phyloP scores from a whole-genome alignment of 2,797 vertebrate species.

The Silurus lanzhouensis region DNA sequence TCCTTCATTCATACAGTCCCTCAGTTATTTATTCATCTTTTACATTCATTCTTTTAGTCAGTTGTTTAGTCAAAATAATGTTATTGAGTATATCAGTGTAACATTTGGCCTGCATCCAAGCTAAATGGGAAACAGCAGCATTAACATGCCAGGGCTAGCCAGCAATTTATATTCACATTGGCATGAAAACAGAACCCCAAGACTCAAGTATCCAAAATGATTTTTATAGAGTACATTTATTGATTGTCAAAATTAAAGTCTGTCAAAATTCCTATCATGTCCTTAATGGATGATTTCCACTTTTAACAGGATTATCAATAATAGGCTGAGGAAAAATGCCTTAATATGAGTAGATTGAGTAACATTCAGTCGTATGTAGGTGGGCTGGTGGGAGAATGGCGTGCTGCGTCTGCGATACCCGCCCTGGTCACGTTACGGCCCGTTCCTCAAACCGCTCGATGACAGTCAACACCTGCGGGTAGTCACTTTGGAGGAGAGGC shows the following conservation, averaged over 20 bases:
- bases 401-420: conserved; percentile 84
- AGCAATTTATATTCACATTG: background rate
- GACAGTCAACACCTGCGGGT: conserved; percentile 88
- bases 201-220: background rate
- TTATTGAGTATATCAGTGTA: background rate
- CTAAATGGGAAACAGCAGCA: background rate
- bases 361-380: conserved; percentile 66
- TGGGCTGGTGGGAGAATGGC: conserved; percentile 89
- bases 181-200: background rate
- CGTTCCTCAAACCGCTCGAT: conserved; percentile 86
- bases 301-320: background rate
- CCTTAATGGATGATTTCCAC: background rate
- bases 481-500: conserved; percentile 89
- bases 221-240: background rate
- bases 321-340: conserved; percentile 14
- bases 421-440: conserved; percentile 87
- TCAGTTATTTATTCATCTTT: background rate
- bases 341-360: conserved; percentile 30
- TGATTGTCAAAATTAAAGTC: background rate
- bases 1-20: background rate
- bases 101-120: background rate
- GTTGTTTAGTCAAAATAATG: background rate
- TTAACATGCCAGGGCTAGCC: background rate
- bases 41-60: background rate
- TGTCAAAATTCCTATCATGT: background rate